Percentiles rank a stretch among this genome's conserved stretches.
Evolutionary conservation across 2,113 vertebrate species (phyloP).

Genomic region (Mesocricetus auratus): DNA sequence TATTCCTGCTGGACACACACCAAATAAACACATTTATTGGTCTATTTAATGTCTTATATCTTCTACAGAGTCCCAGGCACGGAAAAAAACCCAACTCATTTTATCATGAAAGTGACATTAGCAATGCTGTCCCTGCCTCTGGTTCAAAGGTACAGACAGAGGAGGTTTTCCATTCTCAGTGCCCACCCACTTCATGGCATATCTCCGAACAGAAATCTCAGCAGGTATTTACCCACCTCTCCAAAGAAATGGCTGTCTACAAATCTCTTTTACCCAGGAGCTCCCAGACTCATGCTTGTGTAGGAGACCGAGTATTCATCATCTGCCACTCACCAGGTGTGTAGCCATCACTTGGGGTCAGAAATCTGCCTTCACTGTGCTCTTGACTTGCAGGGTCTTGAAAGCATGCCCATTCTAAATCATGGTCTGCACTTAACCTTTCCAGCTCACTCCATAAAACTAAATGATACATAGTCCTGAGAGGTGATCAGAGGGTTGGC

Average conservation of each 20-base stretch:
- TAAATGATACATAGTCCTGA: background rate
- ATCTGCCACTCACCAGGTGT: background rate
- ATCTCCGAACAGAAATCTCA: background rate
- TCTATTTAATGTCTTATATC: background rate
- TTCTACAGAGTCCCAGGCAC: background rate
- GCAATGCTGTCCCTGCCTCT: fast-evolving
- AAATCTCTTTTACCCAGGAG: background rate
- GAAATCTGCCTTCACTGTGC: background rate
- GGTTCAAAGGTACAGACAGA: background rate
- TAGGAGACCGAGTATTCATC: background rate
- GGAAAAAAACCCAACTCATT: background rate
- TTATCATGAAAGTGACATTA: background rate
- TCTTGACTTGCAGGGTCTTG: background rate
- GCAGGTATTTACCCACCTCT: background rate
- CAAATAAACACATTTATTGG: background rate
- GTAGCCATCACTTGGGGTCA: background rate
- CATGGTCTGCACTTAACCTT: slow-evolving; percentile 3
- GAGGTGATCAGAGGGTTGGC: background rate
- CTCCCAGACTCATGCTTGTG: background rate
- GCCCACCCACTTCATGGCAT: too few relatives aligned
- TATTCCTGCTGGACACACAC: fast-evolving
- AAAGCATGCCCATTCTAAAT: background rate
- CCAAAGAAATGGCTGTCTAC: background rate
- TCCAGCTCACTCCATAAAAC: background rate
- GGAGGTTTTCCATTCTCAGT: fast-evolving